phyloP scores from a whole-genome alignment of 1,140 invertebrate genomes.

The Coptotermes formosanus region DNA sequence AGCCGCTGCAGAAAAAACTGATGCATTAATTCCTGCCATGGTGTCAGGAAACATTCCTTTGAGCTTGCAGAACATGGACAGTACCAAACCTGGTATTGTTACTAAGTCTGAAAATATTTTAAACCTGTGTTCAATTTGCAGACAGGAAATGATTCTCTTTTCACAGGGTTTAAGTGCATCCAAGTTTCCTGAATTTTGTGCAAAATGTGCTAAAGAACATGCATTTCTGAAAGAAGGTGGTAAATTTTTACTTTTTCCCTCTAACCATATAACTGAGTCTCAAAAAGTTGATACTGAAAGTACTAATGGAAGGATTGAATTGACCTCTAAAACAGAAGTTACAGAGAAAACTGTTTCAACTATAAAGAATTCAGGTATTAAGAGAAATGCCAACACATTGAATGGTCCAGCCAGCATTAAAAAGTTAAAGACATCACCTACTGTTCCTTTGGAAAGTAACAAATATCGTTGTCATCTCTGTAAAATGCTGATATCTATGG shows the following conservation, averaged over 20 bases:
- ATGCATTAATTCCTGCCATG: neutral
- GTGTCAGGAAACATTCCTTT: neutral
- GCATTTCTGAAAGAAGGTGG: neutral
- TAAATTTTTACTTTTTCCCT: neutral
- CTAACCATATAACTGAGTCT: neutral
- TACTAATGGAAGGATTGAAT: neutral
- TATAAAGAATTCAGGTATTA: neutral
- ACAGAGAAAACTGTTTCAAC: neutral
- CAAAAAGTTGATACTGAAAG: neutral
- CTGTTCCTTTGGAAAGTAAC: neutral
- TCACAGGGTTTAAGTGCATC: neutral
- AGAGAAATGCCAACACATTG: conserved; percentile 17
- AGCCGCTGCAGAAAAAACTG: neutral
- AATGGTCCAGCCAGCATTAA: conserved; percentile 18
- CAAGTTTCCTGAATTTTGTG: neutral
- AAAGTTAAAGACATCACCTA: neutral
- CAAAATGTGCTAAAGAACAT: neutral
- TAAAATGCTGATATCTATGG: conserved; percentile 12
- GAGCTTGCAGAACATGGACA: neutral
- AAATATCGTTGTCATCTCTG: conserved; percentile 28
- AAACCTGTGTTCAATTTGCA: neutral
- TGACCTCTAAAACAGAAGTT: neutral
- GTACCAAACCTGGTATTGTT: neutral
- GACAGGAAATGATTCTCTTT: neutral
- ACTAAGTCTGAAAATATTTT: neutral